These are phyloP conservation scores for Pantelozetes paolii DNA, from an alignment of 2,888 invertebrate species.

Conservation along the genomic window DNA sequence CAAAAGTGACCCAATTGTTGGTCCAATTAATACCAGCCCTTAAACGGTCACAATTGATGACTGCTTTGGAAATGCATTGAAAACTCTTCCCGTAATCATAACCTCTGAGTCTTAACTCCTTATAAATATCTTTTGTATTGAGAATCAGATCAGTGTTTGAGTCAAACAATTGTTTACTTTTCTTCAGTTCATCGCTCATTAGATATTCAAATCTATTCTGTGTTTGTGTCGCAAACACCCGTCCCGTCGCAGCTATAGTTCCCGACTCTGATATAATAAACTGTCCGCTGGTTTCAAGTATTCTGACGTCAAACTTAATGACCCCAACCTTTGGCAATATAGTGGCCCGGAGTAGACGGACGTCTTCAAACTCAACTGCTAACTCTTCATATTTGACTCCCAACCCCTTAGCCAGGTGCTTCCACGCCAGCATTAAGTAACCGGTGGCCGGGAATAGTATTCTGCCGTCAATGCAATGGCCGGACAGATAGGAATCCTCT, in stretches of 20 bases:
- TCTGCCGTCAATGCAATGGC: conserved; percentile 61
- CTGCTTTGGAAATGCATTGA: conserved; percentile 13
- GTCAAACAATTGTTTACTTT: background rate
- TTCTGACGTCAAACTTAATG: conserved; percentile 35
- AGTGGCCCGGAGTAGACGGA: conserved; percentile 32
- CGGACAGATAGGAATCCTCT: conserved; percentile 62
- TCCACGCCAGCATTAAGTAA: conserved; percentile 68
- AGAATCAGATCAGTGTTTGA: conserved; percentile 6
- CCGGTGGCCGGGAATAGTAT: conserved; percentile 58
- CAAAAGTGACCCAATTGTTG: conserved; percentile 87
- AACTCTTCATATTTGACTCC: conserved; percentile 10
- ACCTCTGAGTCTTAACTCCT: conserved; percentile 20
- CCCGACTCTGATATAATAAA: conserved; percentile 54
- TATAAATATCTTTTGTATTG: conserved; percentile 16
- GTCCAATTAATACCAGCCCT: conserved; percentile 24
- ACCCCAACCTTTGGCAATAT: conserved; percentile 32
- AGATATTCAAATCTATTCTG: background rate
- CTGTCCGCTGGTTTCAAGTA: conserved; percentile 52
- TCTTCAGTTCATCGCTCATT: background rate
- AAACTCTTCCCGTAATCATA: conserved; percentile 35
- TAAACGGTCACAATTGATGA: background rate
- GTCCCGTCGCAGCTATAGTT: conserved; percentile 53
- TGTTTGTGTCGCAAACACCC: conserved; percentile 44
- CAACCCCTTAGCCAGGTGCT: conserved; percentile 60
- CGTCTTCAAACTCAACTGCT: conserved; percentile 38